Conservation (phyloP, 2,113 vertebrate genomes). For the Saguinus midas region DNA sequence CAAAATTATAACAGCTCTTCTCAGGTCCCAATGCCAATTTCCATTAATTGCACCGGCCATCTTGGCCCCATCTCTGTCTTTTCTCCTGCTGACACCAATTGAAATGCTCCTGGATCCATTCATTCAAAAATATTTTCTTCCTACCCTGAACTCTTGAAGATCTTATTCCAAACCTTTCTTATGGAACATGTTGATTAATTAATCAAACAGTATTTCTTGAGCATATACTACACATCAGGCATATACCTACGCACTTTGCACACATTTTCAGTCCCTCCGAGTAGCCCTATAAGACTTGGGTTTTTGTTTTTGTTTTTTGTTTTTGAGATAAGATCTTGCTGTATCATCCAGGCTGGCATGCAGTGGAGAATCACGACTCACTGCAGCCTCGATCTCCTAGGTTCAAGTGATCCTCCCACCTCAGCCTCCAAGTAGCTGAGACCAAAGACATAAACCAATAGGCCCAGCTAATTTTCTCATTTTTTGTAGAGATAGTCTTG, state of each 20-base stretch:
- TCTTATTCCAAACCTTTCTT: not conserved
- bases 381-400: too few species aligned
- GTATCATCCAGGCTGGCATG: too few species aligned
- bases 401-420: too few species aligned
- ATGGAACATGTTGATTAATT: not conserved
- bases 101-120: not conserved
- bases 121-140: not conserved
- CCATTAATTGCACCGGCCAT: not conserved
- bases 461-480: too few species aligned
- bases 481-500: too few species aligned
- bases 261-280: not conserved
- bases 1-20: not conserved
- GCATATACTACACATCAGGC: not conserved
- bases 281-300: not conserved
- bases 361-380: too few species aligned
- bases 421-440: too few species aligned
- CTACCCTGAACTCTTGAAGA: not conserved
- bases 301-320: too few species aligned
- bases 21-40: not conserved
- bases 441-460: too few species aligned
- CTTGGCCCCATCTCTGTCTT: not conserved
- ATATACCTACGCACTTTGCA: not conserved
- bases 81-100: not conserved
- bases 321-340: too few species aligned
- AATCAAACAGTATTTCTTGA: slow-evolving; percentile 15